Conservation (phyloP, 2,797 vertebrate species). For the Gymnothorax javanicus region DNA sequence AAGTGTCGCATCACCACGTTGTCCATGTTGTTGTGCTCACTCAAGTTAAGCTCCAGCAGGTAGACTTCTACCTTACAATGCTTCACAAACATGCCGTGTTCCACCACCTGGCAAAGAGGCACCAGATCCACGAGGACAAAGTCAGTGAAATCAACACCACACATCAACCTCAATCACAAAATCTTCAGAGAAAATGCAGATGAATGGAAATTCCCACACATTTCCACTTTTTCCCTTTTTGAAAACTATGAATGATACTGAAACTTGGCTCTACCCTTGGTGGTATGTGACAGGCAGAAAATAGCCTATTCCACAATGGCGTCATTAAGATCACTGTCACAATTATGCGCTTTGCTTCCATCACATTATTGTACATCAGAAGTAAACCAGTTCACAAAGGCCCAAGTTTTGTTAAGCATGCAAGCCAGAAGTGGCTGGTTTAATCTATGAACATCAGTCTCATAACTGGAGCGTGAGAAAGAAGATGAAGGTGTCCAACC, state of each 20-base stretch:
- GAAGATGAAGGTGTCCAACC: not conserved
- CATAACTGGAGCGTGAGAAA: not conserved
- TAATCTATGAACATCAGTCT: not conserved
- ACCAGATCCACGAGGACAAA: not conserved
- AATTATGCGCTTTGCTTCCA: not conserved
- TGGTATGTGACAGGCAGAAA: not conserved
- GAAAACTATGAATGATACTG: not conserved
- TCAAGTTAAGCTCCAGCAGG: conserved; percentile 92
- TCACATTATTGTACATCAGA: too few species aligned
- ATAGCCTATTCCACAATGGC: not conserved
- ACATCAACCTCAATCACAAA: not conserved
- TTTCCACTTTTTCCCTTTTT: too few species aligned
- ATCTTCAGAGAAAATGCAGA: not conserved
- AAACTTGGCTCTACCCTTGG: not conserved
- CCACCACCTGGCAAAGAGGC: conserved; percentile 82
- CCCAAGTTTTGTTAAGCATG: not conserved
- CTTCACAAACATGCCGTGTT: conserved; percentile 97
- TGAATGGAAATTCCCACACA: not conserved
- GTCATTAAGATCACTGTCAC: not conserved
- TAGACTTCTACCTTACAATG: conserved; percentile 98
- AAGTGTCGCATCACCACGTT: conserved; percentile 89
- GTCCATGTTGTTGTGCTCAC: conserved; percentile 88
- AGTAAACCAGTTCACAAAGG: not conserved
- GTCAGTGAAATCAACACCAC: not conserved
- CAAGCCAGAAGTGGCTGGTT: not conserved